Evolutionary conservation across 2,113 vertebrate genomes (phyloP).

Genomic region (Thalassarche chlororhynchos): DNA sequence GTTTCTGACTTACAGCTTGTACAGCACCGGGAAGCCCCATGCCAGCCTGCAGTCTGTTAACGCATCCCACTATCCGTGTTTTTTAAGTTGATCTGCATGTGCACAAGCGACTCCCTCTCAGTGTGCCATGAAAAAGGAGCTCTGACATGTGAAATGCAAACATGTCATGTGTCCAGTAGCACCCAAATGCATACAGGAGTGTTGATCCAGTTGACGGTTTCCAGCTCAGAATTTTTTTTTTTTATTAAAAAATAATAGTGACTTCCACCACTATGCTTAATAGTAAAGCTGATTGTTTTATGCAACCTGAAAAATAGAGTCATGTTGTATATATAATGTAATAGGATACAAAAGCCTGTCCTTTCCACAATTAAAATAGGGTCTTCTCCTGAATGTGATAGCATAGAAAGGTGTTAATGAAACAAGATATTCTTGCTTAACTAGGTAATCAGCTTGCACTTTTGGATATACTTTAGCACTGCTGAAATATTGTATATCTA

Average conservation of each 20-base stretch:
- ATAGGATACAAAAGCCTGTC: neutral
- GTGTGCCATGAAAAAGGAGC: neutral
- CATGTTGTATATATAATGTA: neutral
- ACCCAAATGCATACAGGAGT: neutral
- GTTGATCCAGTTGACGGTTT: neutral
- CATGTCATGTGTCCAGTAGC: too few relatives aligned
- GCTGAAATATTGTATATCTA: neutral
- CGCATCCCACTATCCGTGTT: rapidly evolving
- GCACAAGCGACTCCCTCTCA: too few relatives aligned
- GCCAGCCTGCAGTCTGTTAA: neutral
- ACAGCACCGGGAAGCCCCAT: neutral
- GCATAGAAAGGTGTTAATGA: neutral
- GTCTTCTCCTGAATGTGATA: neutral
- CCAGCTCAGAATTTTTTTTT: neutral
- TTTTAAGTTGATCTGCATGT: neutral
- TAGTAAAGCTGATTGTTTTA: neutral
- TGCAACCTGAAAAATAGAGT: neutral
- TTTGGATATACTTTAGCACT: neutral
- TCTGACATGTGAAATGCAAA: neutral
- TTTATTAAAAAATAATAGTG: neutral
- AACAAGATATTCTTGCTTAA: neutral
- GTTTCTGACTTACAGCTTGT: neutral
- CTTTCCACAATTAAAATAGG: neutral
- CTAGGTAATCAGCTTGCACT: neutral
- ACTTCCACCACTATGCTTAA: neutral